Evolutionary conservation across 1,140 invertebrate genomes (phyloP).

Genomic region (Artemia franciscana): DNA sequence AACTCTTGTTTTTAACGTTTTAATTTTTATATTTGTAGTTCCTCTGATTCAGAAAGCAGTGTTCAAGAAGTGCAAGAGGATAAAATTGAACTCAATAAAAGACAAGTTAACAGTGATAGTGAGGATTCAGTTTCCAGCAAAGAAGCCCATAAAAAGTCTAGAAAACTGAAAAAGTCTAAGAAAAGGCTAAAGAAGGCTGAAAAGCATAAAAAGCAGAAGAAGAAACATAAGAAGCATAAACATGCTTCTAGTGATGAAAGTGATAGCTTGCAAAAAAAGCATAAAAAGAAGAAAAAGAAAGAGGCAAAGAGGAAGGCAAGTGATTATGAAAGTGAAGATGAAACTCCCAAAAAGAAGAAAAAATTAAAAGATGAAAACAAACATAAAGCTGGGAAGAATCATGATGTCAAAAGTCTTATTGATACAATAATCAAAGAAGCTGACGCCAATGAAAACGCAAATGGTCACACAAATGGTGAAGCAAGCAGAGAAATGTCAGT

Average conservation of each 20-base stretch:
- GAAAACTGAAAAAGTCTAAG: not conserved
- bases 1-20: no score
- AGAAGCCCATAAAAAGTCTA: not conserved
- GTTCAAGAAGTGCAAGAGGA: no score
- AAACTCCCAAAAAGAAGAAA: not conserved
- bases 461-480: not conserved
- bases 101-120: not conserved
- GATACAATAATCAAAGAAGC: not conserved
- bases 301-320: not conserved
- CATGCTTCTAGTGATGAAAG: not conserved
- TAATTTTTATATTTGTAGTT: not conserved
- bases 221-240: not conserved
- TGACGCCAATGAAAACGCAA: not conserved
- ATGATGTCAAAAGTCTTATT: not conserved
- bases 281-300: not conserved
- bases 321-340: not conserved
- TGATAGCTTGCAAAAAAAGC: not conserved
- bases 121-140: not conserved
- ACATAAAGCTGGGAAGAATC: not conserved
- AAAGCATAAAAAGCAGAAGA: not conserved
- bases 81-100: no score
- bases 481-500: not conserved
- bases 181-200: not conserved
- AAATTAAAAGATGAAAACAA: not conserved
- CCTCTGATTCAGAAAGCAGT: not conserved